Base-by-base conservation (phyloP, 2,888 invertebrate species). In the Tipula confusa region DNA sequence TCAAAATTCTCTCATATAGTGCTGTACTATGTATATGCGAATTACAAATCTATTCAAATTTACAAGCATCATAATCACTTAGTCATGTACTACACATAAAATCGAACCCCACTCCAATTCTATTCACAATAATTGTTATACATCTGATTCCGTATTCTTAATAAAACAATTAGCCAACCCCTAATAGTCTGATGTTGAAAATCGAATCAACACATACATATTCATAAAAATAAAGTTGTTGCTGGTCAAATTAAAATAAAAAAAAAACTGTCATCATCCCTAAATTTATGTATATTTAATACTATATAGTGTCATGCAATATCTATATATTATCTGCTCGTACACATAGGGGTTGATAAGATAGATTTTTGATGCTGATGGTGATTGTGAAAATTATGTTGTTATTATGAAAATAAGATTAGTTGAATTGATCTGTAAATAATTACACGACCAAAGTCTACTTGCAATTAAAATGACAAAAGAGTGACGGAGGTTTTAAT, bases 261-360 rank as follows among this genome's bases (percentile, higher is more conserved):
- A 64, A 48, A 64, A 64, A 64, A 24, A 64, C 64, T 64, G 64
- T 64, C 64, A 64, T 64, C 64, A 64, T 64, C 64, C 64, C 64
- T 64, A 24, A 64, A 64, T 64, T 64, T 24, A 64, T 64, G 24
- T 64, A 64, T 64, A 24, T 64, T 64, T 64, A 64, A 64, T 64
- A 11, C 64, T 64, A n/a, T n/a, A n/a, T n/a, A 24, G 64, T 64
- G 64, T 64, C 64, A 64, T 64, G 64, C 64, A 64, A 64, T 64
- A n/a, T 64, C 4, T 48, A 0, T 48, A 48, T 9, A 48, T 48
- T n/a, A n/a, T n/a, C n/a, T n/a, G n/a, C n/a, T n/a, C n/a, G n/a
- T n/a, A n/a, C n/a, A 18, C 24, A 64, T 24, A 64, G 64, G 64
- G 64, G 64, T 64, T 43, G 43, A n/a, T 15, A 43, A 43, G 64